phyloP scores from a whole-genome alignment of 1,140 invertebrate genomes.

The Ostrea denselamellosa region DNA sequence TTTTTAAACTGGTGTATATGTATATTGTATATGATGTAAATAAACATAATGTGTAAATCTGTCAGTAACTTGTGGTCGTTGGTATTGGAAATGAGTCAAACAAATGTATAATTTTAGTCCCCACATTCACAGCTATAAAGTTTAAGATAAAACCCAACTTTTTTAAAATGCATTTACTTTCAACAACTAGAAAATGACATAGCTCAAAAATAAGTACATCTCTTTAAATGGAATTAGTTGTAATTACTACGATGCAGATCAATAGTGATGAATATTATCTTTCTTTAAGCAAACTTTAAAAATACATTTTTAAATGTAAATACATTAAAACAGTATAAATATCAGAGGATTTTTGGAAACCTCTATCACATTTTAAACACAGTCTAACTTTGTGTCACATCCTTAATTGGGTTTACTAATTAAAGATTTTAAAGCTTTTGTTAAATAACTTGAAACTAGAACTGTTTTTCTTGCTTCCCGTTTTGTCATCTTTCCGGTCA shows the following conservation, averaged over 20 bases:
- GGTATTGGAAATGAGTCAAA: no score
- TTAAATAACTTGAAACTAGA: constrained; percentile 73
- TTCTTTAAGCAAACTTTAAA: background rate
- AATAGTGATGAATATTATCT: background rate
- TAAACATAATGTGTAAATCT: no score
- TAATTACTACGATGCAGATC: background rate
- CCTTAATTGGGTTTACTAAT: constrained; percentile 56
- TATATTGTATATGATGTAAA: no score
- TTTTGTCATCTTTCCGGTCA: constrained; percentile 72
- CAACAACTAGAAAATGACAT: background rate
- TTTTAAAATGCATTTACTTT: background rate
- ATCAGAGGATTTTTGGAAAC: background rate
- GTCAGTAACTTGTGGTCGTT: no score
- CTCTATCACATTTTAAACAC: background rate
- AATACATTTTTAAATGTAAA: background rate
- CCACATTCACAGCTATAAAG: no score
- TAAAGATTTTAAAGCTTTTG: constrained; percentile 78
- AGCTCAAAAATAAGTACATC: background rate
- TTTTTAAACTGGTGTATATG: no score
- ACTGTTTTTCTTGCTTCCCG: constrained; percentile 70
- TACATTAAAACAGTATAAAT: background rate
- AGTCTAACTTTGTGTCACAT: background rate
- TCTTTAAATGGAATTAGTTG: no score
- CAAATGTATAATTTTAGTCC: no score
- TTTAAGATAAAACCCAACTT: no score